Base-by-base conservation (phyloP, 2,888 invertebrate genomes). In the Heliconius ismenius region DNA sequence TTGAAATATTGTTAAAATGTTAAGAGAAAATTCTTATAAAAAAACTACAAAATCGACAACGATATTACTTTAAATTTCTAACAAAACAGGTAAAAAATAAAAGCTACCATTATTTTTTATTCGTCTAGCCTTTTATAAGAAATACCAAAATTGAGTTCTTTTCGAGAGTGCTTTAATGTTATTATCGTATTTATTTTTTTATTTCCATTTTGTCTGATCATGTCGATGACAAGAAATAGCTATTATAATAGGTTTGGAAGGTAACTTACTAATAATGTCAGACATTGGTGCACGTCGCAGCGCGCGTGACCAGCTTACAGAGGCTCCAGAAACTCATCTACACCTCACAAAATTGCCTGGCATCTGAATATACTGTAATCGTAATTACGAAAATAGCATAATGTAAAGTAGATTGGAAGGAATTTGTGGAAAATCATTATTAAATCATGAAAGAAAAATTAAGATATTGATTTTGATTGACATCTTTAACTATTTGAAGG, bases 201-300 rank as follows among this genome's bases (percentile, higher is more conserved):
- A n/a, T n/a, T n/a, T n/a, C 39, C 26, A 73, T 63, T 73, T 21
- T 26, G 24, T 70, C 24, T 58, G 70, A 58, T 36, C 70, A 70
- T 24, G 32, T 70, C 58, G 70, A 70, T 32, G 70, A 70, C 58
- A 58, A 58, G 70, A 70, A 70, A 70, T 39, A 39, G 73, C 39
- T 39, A 63, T 73, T 62, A 62, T 73, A 73, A 73, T 26, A 73
- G 72, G 72, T 72, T 64, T 60, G 60, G 7, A 18, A 77, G 79
- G 79, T 78, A 76, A 82, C 79, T 79, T 77, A 78, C 81, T 85
- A 85, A 87, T 86, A 84, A 83, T 82, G 83, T 83, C 76, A 82
- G 85, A 84, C 85, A 85, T 85, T 83, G 85, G 82, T 83, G 81
- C 84, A 82, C 83, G 84, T 84, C 75, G 78, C 54, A 77, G 76